Evolutionary conservation across 2,113 vertebrate genomes (phyloP), one percentile per base, ranked within the genome.

Genomic region (Cranoglanis bouderius): DNA sequence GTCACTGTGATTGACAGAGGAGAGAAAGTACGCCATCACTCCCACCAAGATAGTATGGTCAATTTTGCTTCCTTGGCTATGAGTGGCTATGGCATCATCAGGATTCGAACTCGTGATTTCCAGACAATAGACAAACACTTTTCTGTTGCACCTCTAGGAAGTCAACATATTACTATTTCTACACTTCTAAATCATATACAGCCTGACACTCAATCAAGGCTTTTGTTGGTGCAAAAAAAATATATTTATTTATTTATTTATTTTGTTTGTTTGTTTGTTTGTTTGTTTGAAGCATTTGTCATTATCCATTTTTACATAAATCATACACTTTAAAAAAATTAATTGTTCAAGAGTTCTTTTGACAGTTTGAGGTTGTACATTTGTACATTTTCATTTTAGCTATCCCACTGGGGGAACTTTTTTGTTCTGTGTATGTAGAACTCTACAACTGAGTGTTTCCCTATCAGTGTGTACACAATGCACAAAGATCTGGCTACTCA

Each of bases 391-490:
- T 46, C 24, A 77, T 46, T 46, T 26, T 32, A 35, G 5, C 19
- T 72, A 21, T 53, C 49, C 6, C 2, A 53, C 49, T 32, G 2
- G 2, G 1, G 14, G 3, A 81, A 55, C 7, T 16, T 32, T 55
- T 32, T 49, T 78, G 26, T 32, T 32, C 6, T 32, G 14, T 32
- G n/a, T 82, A 18, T 32, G n/a, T 82, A 18, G 8, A 81, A 35
- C 51, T 81, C 51, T 57, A 38, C 53, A 57, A 21, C 9, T 6
- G n/a, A 38, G 80, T 57, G 51, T 57, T 57, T 82, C 78, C 51
- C 51, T 55, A 82, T 55, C 78, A 82, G n/a, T 82, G 85, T 72
- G 49, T 46, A 70, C 63, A 85, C 43, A 70, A 85, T 85, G 51
- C 63, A 85, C 83, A 85, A 51, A n/a, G 43, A 16, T 70, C 83